phyloP scores from a whole-genome alignment of 2,888 invertebrate genomes.

The Eretmocerus hayati region DNA sequence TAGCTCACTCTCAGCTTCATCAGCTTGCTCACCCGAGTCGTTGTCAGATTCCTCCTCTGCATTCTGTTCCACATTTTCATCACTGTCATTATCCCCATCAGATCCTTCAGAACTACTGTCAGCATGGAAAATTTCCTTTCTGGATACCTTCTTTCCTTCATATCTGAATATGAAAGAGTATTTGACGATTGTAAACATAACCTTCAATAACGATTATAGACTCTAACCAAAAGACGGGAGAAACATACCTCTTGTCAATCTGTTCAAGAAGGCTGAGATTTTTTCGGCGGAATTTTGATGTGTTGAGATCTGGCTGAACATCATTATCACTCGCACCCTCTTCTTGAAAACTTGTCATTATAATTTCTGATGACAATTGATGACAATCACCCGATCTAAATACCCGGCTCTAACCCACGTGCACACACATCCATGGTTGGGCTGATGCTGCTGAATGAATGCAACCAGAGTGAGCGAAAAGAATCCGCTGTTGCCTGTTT shows the following conservation, averaged over 20 bases:
- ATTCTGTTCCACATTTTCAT: conserved; percentile 36
- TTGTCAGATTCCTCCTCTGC: conserved; percentile 26
- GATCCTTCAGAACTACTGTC: conserved; percentile 19
- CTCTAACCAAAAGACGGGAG: not conserved
- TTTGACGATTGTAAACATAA: not conserved
- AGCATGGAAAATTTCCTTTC: conserved; percentile 47
- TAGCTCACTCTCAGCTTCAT: conserved; percentile 17
- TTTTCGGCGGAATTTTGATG: conserved; percentile 61
- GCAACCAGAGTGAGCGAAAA: too few species aligned
- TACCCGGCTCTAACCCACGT: too few species aligned
- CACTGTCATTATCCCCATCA: conserved; percentile 30
- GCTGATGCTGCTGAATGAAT: too few species aligned
- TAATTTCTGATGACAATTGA: not conserved
- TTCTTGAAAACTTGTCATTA: not conserved
- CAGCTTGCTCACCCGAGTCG: conserved; percentile 20
- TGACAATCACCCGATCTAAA: too few species aligned
- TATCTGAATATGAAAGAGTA: conserved; percentile 47
- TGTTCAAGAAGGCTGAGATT: conserved; percentile 63
- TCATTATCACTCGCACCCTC: conserved; percentile 45
- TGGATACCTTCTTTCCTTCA: conserved; percentile 63
- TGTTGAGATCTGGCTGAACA: conserved; percentile 45
- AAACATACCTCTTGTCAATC: conserved; percentile 54
- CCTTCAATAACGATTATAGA: not conserved
- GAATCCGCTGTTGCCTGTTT: too few species aligned
- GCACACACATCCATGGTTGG: too few species aligned